Evolutionary conservation across 2,888 invertebrate genomes (phyloP), one percentile per base, ranked within the genome.

Genomic region (Apodemia mormo): DNA sequence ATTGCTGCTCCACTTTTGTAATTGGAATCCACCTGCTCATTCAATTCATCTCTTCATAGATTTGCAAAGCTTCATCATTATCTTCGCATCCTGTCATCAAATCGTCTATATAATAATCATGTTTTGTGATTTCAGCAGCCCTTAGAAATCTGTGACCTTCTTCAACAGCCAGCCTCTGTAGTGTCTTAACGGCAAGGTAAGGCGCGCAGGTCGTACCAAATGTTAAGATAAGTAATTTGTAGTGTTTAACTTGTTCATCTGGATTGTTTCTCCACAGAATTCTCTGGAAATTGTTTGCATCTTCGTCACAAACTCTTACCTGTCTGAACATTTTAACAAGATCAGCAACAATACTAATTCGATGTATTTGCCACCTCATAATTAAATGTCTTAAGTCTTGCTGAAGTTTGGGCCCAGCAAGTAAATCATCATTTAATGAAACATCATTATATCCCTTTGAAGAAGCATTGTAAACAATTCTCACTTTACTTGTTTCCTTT

Each of bases 221-320:
- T 2, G 95, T 95, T 79, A 95, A 95, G 80, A 94, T 95, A 2
- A 94, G 94, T 29, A 66, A 29, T 6, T 29, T 29, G 12, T 45
- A 66, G 6, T 66, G 49, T 33, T 66, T 22, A 49, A 66, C 10
- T 9, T 4, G 29, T 22, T 45, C 52, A 30, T 66, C 22, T 7
- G 56, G 56, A n/a, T 29, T 12, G 2, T 6, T 33, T 5, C 49
- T 49, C 66, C 66, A 66, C 9, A 52, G 29, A 30, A 66, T 66
- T 66, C 66, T 12, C 14, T 66, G 52, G 22, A 66, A 29, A 12
- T 45, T 45, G 5, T 66, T 30, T 8, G 66, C 33, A 29, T 45
- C 30, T 29, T 52, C 66, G 8, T 66, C 66, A 12, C 22, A 9
- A 1, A 52, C 49, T 52, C 52, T 49, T 52, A 66, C 49, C 8